These are phyloP conservation scores for Myotis lucifugus DNA, from an alignment of 2,113 vertebrate genomes.

Conservation along the genomic window DNA sequence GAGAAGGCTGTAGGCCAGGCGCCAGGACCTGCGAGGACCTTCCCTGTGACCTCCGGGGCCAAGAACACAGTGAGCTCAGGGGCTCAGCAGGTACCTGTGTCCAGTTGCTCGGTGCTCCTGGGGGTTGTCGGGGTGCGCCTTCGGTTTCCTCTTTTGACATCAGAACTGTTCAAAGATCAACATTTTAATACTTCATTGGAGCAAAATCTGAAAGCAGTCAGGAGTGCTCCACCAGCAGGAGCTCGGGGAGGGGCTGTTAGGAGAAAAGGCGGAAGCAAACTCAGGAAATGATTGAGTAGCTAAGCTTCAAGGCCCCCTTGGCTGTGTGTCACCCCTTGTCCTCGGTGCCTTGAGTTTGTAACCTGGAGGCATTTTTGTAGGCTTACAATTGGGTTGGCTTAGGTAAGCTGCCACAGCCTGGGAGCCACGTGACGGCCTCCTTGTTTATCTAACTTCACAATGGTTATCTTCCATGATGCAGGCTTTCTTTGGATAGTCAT, in stretches of 20 bases:
- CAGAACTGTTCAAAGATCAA: not conserved
- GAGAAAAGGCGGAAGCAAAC: not conserved
- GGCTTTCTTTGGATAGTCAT: not conserved
- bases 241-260: not conserved
- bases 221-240: not conserved
- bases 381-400: not conserved
- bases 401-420: not conserved
- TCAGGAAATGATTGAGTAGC: not conserved
- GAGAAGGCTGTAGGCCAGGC: not conserved
- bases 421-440: not conserved
- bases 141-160: not conserved
- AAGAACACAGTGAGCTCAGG: not conserved
- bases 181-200: too few relatives aligned
- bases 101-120: not conserved
- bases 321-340: not conserved
- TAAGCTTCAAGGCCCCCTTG: not conserved
- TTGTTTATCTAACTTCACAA: too few relatives aligned
- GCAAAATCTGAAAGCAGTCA: not conserved
- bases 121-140: not conserved
- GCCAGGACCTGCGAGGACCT: not conserved
- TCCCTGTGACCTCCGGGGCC: rapidly evolving
- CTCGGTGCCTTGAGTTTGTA: not conserved
- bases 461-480: not conserved
- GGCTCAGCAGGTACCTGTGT: not conserved
- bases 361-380: not conserved